Conservation (phyloP, 2,113 vertebrate genomes). For the Chascanopsetta lugubris region DNA sequence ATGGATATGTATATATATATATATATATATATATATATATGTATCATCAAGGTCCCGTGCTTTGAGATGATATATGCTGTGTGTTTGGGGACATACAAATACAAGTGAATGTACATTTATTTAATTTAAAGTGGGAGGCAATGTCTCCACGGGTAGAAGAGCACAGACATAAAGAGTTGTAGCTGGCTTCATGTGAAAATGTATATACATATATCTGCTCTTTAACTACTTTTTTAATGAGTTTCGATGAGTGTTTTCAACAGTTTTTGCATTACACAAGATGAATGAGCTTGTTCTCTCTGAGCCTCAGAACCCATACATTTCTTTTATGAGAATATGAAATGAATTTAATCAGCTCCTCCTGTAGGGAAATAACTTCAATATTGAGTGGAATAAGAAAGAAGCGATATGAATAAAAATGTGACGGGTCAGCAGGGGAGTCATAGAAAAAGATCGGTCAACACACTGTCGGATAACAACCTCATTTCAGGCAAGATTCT, state of each 20-base stretch:
- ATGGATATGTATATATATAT: background rate
- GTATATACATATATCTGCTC: background rate
- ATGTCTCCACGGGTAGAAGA: too few species aligned
- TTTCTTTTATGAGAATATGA: constrained; percentile 2
- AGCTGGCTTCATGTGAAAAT: background rate
- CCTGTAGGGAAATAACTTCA: constrained; percentile 39
- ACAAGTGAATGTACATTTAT: background rate
- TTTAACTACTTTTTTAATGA: background rate
- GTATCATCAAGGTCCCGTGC: too few species aligned
- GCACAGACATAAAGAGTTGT: too few species aligned
- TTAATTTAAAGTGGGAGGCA: too few species aligned
- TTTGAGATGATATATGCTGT: background rate
- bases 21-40: too few species aligned
- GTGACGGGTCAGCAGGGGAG: too few species aligned
- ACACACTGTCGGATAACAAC: background rate
- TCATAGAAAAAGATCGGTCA: background rate
- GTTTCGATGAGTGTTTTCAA: background rate
- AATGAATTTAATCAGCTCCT: constrained; percentile 2
- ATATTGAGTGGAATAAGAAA: constrained; percentile 20
- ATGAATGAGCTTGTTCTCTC: background rate
- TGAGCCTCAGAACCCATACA: too few species aligned
- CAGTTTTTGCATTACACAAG: background rate
- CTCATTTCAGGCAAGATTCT: background rate
- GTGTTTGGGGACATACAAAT: background rate
- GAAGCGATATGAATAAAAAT: constrained; percentile 26